Evolutionary conservation across 2,797 vertebrate species (phyloP), one percentile per base, ranked within the genome.

Genomic region (Garrulus glandarius): DNA sequence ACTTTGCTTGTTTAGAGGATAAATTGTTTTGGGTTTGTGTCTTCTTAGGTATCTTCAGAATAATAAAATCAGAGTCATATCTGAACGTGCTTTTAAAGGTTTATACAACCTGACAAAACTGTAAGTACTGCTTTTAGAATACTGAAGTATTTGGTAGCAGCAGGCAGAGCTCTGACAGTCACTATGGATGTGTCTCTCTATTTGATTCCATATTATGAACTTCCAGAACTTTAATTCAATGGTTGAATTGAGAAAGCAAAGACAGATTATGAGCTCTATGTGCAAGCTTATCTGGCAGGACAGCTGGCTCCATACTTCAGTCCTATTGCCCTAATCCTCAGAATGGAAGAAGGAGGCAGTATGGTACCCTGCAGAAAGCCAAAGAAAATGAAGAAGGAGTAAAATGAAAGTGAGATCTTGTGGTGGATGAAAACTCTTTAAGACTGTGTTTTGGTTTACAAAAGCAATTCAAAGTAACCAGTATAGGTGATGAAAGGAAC

Each of bases 61-160:
- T 96, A 99, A 99, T 95, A 98, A 97, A 91, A 99, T 99, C 87
- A 98, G 92, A 95, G 96, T 97, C 23, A 97, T 99, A 55, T 99
- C 98, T 70, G 97, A 98, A 17, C 96, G 97, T 30, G 98, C 99
- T 32, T 99, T 99, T 97, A 98, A 98, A 94, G 99, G 99, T 55
- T 98, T 99, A 81, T 96, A 98, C 92, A 99, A 98, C 95, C 97
- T 99, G 55, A 99, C 98, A 61, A 98, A 99, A 92, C 98, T 99
- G 99, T 99, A 97, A 99, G 99, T 99, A 96, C 30, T 13, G 21
- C 16, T 41, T 34, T 61, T 60, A 6, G 11, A 74, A 37, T 71
- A 49, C 4, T 44, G 43, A 53, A 39, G 11, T 68, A 47, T 49
- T 49, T 3, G 39, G 93, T 75, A 59, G 36, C 19, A 69, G 49